A percentile compares a stretch with the other conserved stretches of the same genome.
phyloP scores from a whole-genome alignment of 2,113 vertebrate species.

The Rhinogobius similis region DNA sequence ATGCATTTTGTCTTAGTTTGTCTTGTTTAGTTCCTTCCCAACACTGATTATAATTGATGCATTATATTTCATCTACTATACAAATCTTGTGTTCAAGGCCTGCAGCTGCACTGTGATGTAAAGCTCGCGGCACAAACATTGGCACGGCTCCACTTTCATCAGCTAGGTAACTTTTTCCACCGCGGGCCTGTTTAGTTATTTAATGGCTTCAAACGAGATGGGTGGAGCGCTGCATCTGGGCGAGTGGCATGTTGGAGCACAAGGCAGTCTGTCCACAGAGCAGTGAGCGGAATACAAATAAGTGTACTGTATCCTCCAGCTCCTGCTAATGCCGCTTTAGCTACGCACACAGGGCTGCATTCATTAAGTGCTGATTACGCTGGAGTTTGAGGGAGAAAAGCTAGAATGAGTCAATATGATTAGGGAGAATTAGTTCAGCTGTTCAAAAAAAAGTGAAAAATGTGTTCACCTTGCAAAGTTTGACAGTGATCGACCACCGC shows the following conservation, averaged over 20 bases:
- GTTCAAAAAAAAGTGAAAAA: neutral
- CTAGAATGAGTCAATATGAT: neutral
- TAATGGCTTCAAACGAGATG: neutral
- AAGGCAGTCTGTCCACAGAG: neutral
- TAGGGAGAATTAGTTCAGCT: neutral
- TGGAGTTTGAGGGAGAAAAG: neutral
- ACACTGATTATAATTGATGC: neutral
- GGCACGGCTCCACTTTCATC: conserved; percentile 2
- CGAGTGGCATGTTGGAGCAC: conserved; percentile 2
- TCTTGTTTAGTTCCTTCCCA: too few species aligned
- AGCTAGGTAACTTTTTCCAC: neutral
- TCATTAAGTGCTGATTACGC: neutral
- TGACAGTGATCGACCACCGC: too few species aligned
- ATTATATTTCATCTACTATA: neutral
- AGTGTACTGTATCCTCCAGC: neutral
- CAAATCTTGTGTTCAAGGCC: neutral
- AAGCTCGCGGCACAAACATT: neutral
- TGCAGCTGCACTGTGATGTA: neutral
- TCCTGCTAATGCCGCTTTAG: neutral
- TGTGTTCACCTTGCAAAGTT: too few species aligned
- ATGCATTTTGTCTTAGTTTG: too few species aligned
- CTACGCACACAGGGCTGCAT: neutral
- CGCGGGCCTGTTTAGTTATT: neutral
- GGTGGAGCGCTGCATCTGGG: conserved; percentile 7
- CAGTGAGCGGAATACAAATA: neutral